phyloP scores from a whole-genome alignment of 1,140 invertebrate species.

The Chrysopa pallens region DNA sequence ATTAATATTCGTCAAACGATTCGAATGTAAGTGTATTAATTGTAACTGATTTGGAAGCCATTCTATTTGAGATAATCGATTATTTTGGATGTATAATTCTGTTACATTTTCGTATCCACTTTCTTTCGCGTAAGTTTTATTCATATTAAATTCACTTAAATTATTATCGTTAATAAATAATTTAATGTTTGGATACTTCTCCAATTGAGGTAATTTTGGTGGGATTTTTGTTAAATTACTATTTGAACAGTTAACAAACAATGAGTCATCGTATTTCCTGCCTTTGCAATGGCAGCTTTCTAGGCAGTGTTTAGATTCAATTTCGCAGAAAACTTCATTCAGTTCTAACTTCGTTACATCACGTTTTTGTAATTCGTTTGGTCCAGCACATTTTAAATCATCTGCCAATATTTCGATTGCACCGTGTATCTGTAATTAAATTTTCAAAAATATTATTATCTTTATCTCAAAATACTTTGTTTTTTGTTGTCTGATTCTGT shows the following conservation, averaged over 20 bases:
- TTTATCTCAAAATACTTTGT: too few species aligned
- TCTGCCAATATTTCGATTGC: neutral
- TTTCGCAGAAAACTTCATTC: neutral
- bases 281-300: neutral
- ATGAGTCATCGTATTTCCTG: neutral
- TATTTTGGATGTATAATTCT: slow-evolving; percentile 1
- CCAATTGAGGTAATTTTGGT: neutral
- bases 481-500: too few species aligned
- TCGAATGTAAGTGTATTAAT: slow-evolving; percentile 4
- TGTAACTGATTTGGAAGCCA: neutral
- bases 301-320: neutral
- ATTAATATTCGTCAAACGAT: slow-evolving; percentile 6
- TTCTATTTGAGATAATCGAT: neutral
- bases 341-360: neutral
- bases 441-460: too few species aligned
- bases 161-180: neutral
- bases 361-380: neutral
- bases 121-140: neutral
- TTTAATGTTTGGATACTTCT: slow-evolving; percentile 4
- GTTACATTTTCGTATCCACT: neutral
- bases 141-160: neutral
- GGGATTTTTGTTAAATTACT: slow-evolving; percentile 3
- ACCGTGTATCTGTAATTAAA: neutral
- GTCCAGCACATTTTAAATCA: neutral
- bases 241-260: slow-evolving; percentile 1